Evolutionary conservation across 64 coral and sea anemone genomes (phyloP), one percentile per base, ranked within the genome.

Genomic region (Exaiptasia diaphana): DNA sequence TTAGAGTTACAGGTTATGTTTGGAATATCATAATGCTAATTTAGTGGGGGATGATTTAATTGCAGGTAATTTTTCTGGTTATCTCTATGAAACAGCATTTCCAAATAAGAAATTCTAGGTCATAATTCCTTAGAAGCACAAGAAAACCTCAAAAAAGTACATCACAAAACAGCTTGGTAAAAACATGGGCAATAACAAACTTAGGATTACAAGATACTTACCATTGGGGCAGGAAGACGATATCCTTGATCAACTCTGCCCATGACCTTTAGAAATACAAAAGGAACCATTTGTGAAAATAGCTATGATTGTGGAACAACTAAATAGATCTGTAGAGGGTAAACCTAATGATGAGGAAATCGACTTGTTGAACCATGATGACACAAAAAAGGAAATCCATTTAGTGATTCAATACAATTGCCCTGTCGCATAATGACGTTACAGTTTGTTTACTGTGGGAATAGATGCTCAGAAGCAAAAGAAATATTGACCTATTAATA

Each of bases 181-280:
- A n/a, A n/a, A n/a, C n/a, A n/a, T n/a, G n/a, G n/a, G n/a, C n/a
- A n/a, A n/a, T n/a, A n/a, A n/a, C n/a, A n/a, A n/a, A n/a, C n/a
- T n/a, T n/a, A n/a, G n/a, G n/a, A n/a, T n/a, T n/a, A n/a, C n/a
- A n/a, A n/a, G n/a, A n/a, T n/a, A n/a, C 81, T 33, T 71, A 94
- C 91, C 91, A 70, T 83, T 15, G 91, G 91, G 38, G 82, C 46
- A 49, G 91, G 86, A 35, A 94, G 64, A 21, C 91, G 86, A 22
- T 85, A 94, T 53, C 91, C 91, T 32, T 71, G 14, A 7, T 94
- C 72, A 4, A 94, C 91, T 36, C 91, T 71, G 56, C 78, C 81
- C 44, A 94, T 94, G 9, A 94, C 91, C 91, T 94, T 38, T 18
- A 77, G 38, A 56, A 53, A 87, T 27, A 0, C 3, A 65, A 50